Evolutionary conservation across 92 coral and sea anemone species (phyloP).

Genomic region (Actinernus sp.): DNA sequence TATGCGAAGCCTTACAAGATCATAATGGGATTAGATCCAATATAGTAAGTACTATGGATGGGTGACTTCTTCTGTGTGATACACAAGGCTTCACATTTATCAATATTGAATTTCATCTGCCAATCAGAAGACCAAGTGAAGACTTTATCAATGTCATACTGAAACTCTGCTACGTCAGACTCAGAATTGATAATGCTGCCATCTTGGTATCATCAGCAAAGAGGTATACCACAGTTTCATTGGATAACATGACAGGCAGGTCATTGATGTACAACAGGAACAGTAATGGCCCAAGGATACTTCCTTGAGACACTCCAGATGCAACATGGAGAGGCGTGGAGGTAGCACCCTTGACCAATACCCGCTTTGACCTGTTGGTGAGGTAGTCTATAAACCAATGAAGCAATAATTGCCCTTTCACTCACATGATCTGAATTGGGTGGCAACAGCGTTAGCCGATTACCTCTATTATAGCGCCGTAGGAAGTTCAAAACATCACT

Average conservation of each 20-base stretch:
- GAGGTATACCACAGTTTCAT: slow-evolving; percentile 18
- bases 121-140: slow-evolving; percentile 1
- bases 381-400: slow-evolving; percentile 11
- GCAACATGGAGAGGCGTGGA: slow-evolving; percentile 19
- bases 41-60: slow-evolving; percentile 3
- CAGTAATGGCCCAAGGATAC: slow-evolving; percentile 26
- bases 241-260: slow-evolving; percentile 14
- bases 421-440: too few relatives aligned
- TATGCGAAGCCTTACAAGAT: too few relatives aligned
- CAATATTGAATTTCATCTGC: slow-evolving; percentile 22
- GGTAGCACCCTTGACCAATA: slow-evolving; percentile 24
- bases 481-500: too few relatives aligned
- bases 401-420: too few relatives aligned
- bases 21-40: slow-evolving; percentile 6
- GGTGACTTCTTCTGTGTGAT: slow-evolving; percentile 23
- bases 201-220: slow-evolving; percentile 29
- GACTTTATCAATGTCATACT: slow-evolving; percentile 17
- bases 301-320: slow-evolving; percentile 20
- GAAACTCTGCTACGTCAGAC: slow-evolving; percentile 9
- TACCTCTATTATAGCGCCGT: too few relatives aligned
- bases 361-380: slow-evolving; percentile 5
- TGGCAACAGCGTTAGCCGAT: too few relatives aligned
- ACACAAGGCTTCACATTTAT: slow-evolving; percentile 9
- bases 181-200: slow-evolving; percentile 3
- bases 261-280: slow-evolving; percentile 29